Evolutionary conservation across 2,113 vertebrate genomes (phyloP), one percentile per base, ranked within the genome.

Genomic region (Panthera uncia): DNA sequence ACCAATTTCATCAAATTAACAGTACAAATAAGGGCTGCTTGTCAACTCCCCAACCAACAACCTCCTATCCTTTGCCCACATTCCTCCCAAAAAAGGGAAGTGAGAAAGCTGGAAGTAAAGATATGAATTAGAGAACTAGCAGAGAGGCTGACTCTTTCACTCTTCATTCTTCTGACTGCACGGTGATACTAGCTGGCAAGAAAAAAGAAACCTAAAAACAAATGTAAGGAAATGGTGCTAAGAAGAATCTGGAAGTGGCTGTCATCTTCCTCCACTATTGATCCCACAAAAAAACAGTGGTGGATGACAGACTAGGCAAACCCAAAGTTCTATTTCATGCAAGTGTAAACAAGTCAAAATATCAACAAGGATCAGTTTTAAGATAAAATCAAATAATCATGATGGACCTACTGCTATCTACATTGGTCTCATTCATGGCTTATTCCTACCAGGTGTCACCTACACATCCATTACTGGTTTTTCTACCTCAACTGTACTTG

Each of bases 191-290:
- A 82, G 63, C 66, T 76, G 25, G 81, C 27, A 45, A 81, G 18
- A 38, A 78, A 74, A 93, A 66, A 89, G 79, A 94, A 95, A 86
- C 5, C 50, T 57, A 69, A 90, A 84, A 57, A 41, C 16, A 68
- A 9, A 68, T 79, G 61, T 4, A 96, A 73, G 4, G 29, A 92
- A 97, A 95, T 25, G 7, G 52, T 83, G 41, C 48, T 86, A 50
- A 87, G 45, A n/a, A 96, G 57, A 97, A 89, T 85, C 52, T 95
- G 45, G 7, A 94, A 96, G 5, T 87, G 79, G 89, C 50, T 93
- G 29, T 19, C 50, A 95, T 68, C 78, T 85, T 95, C n/a, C 48
- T 93, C 31, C 48, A 65, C 16, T 68, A 89, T 69, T 69, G 79
- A 86, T 41, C 27, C 16, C 68, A 86, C 5, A 94, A 96, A 36